Conservation (phyloP, 2,888 invertebrate genomes). For the Tinea pellionella region DNA sequence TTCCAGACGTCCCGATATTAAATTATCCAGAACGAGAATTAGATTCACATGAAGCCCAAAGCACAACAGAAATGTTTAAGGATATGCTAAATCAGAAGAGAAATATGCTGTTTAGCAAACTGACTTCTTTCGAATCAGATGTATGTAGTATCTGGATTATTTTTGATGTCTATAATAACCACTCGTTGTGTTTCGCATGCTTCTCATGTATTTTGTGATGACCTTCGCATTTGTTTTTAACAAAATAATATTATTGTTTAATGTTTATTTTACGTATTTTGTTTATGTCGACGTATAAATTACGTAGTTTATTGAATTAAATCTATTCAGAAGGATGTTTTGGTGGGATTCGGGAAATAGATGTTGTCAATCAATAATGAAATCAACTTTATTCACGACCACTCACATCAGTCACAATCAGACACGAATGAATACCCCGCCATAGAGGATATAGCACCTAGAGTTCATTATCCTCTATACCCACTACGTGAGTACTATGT, state of each 20-base stretch:
- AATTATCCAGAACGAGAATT: slow-evolving; percentile 71
- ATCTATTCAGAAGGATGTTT: no score
- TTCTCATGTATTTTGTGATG: slow-evolving; percentile 18
- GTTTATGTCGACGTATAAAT: no score
- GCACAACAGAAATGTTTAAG: slow-evolving; percentile 91
- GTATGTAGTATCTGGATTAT: slow-evolving; percentile 69
- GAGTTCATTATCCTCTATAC: no score
- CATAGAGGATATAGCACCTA: no score
- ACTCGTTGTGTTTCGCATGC: slow-evolving; percentile 40
- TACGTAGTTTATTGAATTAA: no score
- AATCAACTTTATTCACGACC: no score
- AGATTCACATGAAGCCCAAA: slow-evolving; percentile 75
- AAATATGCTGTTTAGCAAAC: slow-evolving; percentile 84
- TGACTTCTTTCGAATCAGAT: slow-evolving; percentile 92
- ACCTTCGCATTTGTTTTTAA: slow-evolving; percentile 3
- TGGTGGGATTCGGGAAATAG: no score
- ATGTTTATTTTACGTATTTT: no score
- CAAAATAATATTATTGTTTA: not conserved
- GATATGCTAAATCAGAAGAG: slow-evolving; percentile 95
- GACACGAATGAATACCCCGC: no score
- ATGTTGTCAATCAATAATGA: no score
- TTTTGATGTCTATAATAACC: slow-evolving; percentile 12
- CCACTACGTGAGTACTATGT: no score
- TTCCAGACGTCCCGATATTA: slow-evolving; percentile 64
- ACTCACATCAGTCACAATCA: no score